Evolutionary conservation across 2,888 invertebrate species (phyloP).

Genomic region (Lissonota sp.): DNA sequence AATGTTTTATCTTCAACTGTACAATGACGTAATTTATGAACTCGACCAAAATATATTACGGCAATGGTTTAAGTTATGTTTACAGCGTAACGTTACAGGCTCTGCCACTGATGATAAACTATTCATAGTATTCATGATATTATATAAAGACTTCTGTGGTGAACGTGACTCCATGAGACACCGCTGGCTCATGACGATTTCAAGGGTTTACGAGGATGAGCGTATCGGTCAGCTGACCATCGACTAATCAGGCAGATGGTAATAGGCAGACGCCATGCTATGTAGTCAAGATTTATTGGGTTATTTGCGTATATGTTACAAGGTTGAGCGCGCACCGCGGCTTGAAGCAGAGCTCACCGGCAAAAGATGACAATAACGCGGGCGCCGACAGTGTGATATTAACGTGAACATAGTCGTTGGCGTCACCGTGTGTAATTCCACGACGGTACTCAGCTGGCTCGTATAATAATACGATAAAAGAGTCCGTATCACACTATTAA

Average conservation of each 20-base stretch:
- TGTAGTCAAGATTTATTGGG: constrained; percentile 78
- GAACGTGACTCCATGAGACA: constrained; percentile 5
- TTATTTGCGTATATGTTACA: constrained; percentile 82
- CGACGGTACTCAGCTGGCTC: constrained; percentile 10
- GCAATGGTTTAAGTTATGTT: too few species aligned
- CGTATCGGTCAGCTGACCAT: constrained; percentile 52
- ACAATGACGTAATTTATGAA: too few species aligned
- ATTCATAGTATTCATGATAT: too few species aligned
- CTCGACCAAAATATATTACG: too few species aligned
- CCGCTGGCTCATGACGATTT: constrained; percentile 68
- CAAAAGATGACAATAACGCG: constrained; percentile 45
- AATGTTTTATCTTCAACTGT: too few species aligned
- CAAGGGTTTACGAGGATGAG: constrained; percentile 78
- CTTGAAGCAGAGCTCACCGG: constrained; percentile 23
- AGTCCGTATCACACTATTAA: too few species aligned
- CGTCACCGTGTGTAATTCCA: neutral
- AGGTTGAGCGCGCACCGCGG: constrained; percentile 69
- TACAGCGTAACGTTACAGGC: too few species aligned
- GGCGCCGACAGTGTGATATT: neutral
- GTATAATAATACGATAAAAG: constrained; percentile 23
- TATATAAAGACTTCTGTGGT: neutral
- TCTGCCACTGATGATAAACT: too few species aligned
- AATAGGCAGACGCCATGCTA: constrained; percentile 66
- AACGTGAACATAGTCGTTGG: constrained; percentile 8
- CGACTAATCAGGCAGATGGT: constrained; percentile 8